Base-by-base conservation (phyloP, 2,888 invertebrate genomes). In the Chydorus sphaericus region DNA sequence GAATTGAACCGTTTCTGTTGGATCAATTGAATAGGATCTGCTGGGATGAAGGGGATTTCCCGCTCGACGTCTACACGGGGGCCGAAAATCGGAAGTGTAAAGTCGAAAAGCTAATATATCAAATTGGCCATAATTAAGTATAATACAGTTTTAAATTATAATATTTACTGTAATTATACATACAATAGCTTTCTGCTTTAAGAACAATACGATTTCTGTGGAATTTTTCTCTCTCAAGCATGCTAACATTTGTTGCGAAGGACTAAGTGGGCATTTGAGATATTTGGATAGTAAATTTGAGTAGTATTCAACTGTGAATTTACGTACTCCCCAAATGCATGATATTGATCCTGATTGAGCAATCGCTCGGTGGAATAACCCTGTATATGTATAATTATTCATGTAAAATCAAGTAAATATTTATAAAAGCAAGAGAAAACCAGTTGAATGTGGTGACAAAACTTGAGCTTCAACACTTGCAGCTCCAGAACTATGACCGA, bases 401-500 rank as follows among this genome's bases (percentile, higher is more conserved):
- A 23, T 6, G 14, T 26, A 8, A 10, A 20, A 23, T 23, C 4
- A 4, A 20, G 23, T 20, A 5, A 44, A 20, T 44, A 10, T 26
- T 10, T 8, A 20, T 44, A 10, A 44, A 6, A 26, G 18, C 26
- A 50, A 11, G 23, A 50, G 29, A 31, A 11, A 44, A 14, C 50
- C 50, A n/a, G 28, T 29, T 4, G 50, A 50, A 11, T 11, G 18
- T 2, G 50, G 50, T 1, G 50, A 50, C 6, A 50, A 30, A 8
- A 50, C n/a, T 31, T 50, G 50, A 16, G 11, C 28, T 16, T 50
- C 50, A 1, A 59, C 56, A 10, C 59, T 39, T 11, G 59, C 59
- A 38, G 58, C 56, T 18, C 59, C 59, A n/a, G 59, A 58, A 11
- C 56, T 56, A 26, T 59, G 58, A 11, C 59, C 59, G 38, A 59